Percentiles rank a stretch among this genome's conserved stretches.
Evolutionary conservation across 1,140 invertebrate genomes (phyloP).

Genomic region (Phocides pigmalion): DNA sequence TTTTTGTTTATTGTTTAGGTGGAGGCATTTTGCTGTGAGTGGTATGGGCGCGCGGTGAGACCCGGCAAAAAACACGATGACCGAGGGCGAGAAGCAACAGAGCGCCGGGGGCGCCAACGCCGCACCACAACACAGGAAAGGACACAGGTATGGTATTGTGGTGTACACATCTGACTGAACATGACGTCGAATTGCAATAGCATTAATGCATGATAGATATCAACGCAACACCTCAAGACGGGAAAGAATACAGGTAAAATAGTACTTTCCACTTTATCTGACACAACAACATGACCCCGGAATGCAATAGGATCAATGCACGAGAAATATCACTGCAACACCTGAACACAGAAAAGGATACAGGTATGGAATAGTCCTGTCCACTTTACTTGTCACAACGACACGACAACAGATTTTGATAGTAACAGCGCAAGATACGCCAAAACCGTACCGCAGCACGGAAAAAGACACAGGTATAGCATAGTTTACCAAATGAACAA

Average conservation of each 20-base stretch:
- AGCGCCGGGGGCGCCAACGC: constrained; percentile 74
- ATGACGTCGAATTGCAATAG: no score
- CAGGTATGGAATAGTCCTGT: no score
- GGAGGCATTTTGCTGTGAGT: constrained; percentile 53
- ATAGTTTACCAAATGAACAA: no score
- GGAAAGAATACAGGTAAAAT: no score
- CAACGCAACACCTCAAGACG: no score
- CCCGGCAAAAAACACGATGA: constrained; percentile 56
- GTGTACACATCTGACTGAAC: background rate
- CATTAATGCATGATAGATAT: no score
- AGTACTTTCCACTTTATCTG: no score
- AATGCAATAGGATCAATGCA: no score
- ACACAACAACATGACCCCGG: no score
- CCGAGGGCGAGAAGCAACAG: constrained; percentile 70
- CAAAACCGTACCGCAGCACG: background rate
- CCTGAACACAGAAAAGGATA: no score
- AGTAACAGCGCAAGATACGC: background rate
- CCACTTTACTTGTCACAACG: background rate
- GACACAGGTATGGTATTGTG: constrained; percentile 56
- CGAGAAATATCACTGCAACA: no score
- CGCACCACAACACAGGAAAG: constrained; percentile 83
- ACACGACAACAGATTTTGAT: background rate
- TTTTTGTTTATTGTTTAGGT: constrained; percentile 50
- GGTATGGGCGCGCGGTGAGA: constrained; percentile 77
- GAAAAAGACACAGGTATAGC: no score